A percentile compares a stretch with the other conserved stretches of the same genome.
Evolutionary conservation across 2,888 invertebrate genomes (phyloP).

Genomic region (Erannis defoliaria): DNA sequence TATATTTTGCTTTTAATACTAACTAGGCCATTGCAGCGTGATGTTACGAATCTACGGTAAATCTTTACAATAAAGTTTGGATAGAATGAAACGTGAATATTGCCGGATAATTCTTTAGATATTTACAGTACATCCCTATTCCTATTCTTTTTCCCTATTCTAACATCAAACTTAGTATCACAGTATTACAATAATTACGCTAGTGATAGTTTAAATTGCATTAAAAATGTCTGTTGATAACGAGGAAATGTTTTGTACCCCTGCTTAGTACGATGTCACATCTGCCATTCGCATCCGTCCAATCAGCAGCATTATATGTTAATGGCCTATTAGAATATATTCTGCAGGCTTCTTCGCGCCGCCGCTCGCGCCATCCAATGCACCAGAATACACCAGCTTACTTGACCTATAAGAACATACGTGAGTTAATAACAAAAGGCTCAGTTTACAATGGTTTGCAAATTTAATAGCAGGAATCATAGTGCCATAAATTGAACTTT

Average conservation of each 20-base stretch:
- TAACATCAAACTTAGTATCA: too few relatives aligned
- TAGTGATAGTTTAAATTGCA: not conserved
- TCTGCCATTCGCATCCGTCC: constrained; percentile 85
- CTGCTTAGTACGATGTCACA: constrained; percentile 70
- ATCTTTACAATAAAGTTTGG: too few relatives aligned
- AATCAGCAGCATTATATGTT: constrained; percentile 88
- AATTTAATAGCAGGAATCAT: constrained; percentile 31
- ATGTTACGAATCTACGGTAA: too few relatives aligned
- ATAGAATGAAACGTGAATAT: too few relatives aligned
- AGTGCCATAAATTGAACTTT: constrained; percentile 42
- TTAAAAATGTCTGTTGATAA: not conserved
- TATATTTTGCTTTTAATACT: too few relatives aligned
- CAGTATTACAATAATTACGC: too few relatives aligned
- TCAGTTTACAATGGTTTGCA: constrained; percentile 55
- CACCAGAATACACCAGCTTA: constrained; percentile 59
- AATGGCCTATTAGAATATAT: constrained; percentile 86
- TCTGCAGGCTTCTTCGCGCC: constrained; percentile 74
- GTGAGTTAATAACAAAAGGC: constrained; percentile 34
- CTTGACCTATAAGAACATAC: constrained; percentile 16
- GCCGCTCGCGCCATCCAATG: constrained; percentile 54
- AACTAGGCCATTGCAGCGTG: too few relatives aligned
- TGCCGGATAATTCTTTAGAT: too few relatives aligned
- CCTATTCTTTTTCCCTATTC: too few relatives aligned
- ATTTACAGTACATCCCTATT: too few relatives aligned
- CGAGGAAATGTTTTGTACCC: constrained; percentile 56